These are phyloP conservation scores for Labeo catla DNA, from an alignment of 2,113 vertebrate species.

Conservation along the genomic window DNA sequence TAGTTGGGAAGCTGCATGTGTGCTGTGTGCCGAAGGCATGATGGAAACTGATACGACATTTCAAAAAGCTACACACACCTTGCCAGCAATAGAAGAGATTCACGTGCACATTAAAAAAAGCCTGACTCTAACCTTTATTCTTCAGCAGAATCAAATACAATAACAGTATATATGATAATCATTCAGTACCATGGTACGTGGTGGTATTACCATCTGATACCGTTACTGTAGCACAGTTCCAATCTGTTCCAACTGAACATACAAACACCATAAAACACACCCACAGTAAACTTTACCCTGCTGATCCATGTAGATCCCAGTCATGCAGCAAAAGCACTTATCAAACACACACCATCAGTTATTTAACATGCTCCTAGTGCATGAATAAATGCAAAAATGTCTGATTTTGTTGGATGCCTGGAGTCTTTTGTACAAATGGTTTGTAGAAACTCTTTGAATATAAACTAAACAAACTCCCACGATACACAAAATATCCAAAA, in stretches of 20 bases:
- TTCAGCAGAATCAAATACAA: not conserved
- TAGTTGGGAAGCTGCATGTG: not conserved
- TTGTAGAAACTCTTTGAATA: not conserved
- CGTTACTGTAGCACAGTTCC: not conserved
- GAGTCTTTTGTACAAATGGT: not conserved
- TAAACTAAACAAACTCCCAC: not conserved
- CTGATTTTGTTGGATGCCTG: not conserved
- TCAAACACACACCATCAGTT: not conserved
- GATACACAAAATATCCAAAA: not conserved
- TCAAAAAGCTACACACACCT: not conserved
- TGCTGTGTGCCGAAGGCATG: not conserved
- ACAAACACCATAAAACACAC: constrained; percentile 11
- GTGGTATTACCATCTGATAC: not conserved
- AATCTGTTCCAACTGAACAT: not conserved
- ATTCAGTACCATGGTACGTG: not conserved
- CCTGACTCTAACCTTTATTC: not conserved
- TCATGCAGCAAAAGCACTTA: not conserved
- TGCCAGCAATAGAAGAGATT: not conserved
- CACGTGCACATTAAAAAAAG: too few relatives aligned
- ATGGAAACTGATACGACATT: not conserved
- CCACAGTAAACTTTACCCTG: not conserved
- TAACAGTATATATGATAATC: not conserved
- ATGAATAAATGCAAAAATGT: not conserved
- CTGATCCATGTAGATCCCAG: not conserved
- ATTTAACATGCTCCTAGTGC: not conserved